phyloP scores from a whole-genome alignment of 2,113 vertebrate species.

The Hippoglossus stenolepis region DNA sequence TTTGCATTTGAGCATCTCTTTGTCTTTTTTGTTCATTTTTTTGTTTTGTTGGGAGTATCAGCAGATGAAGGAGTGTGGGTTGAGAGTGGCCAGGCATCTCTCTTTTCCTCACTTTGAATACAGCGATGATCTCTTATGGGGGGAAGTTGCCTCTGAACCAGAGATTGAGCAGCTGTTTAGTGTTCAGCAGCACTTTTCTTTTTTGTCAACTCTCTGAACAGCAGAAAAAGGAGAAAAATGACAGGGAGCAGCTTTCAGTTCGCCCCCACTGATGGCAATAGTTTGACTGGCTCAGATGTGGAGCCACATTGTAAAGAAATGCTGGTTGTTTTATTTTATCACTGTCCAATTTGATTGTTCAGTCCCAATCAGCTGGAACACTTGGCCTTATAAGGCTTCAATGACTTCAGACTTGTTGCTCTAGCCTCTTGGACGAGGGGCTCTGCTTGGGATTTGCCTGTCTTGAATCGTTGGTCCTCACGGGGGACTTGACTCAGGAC shows the following conservation, averaged over 20 bases:
- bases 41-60: conserved; percentile 9
- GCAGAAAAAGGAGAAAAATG: neutral
- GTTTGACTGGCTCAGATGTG: neutral
- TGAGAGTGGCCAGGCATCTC: neutral
- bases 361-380: too few relatives aligned
- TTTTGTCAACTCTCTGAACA: neutral
- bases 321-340: neutral
- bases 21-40: conserved; percentile 1
- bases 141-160: neutral
- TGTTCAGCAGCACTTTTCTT: neutral
- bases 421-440: too few relatives aligned
- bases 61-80: conserved; percentile 17
- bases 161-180: conserved; percentile 8
- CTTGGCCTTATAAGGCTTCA: too few relatives aligned
- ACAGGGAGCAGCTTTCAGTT: neutral
- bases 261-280: neutral
- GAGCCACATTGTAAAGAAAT: neutral
- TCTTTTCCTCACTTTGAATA: conserved; percentile 1
- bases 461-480: too few relatives aligned
- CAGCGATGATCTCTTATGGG: neutral
- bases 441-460: too few relatives aligned
- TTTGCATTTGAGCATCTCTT: conserved; percentile 26
- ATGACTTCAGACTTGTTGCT: too few relatives aligned
- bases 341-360: too few relatives aligned
- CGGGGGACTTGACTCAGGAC: too few relatives aligned